Evolutionary conservation across 2,113 vertebrate genomes (phyloP), one percentile per base, ranked within the genome.

Genomic region (Petrocephalus zakoni): DNA sequence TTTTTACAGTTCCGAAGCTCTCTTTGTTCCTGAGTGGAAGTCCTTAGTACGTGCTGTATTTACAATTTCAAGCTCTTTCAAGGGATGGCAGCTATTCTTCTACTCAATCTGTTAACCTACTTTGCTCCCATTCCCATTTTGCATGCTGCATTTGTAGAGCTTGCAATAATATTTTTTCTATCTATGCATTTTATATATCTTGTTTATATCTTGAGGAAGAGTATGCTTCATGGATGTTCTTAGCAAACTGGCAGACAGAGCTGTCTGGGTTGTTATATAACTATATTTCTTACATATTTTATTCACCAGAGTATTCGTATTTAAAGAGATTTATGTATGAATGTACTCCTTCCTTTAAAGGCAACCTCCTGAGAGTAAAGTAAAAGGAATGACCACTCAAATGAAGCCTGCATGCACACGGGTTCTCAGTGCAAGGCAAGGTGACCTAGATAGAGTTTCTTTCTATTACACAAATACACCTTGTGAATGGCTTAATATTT

Each of bases 211-310:
- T 55, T 56, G 53, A 25, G 37, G 84, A 55, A 55, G 25, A 42
- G 37, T 81, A 53, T 53, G 51, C n/a, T 52, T 53, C 49, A 55
- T 29, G n/a, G 25, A 25, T 56, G 84, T 56, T 55, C 19, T 52
- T n/a, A 86, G 25, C n/a, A 56, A 86, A 55, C 46, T 47, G 19
- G 21, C 29, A 88, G 72, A 82, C 17, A 82, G 46, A 75, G 7
- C 49, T 13, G 68, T 72, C 87, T 72, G 52, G 61, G 87, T 68
- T 29, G 52, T 88, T 88, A 88, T 56, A 55, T 88, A 88, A 88
- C 51, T 19, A 21, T 22, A 72, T 81, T 78, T 81, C 87, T 88
- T 81, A 56, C 49, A 56, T 53, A 46, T 88, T 55, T 22, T 52
- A 37, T 55, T 52, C 68, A 42, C 87, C 21, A 52, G 64, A 29